A percentile compares a stretch with the other conserved stretches of the same genome.
phyloP scores from a whole-genome alignment of 2,113 vertebrate genomes.

The Sarotherodon lohbergeri region DNA sequence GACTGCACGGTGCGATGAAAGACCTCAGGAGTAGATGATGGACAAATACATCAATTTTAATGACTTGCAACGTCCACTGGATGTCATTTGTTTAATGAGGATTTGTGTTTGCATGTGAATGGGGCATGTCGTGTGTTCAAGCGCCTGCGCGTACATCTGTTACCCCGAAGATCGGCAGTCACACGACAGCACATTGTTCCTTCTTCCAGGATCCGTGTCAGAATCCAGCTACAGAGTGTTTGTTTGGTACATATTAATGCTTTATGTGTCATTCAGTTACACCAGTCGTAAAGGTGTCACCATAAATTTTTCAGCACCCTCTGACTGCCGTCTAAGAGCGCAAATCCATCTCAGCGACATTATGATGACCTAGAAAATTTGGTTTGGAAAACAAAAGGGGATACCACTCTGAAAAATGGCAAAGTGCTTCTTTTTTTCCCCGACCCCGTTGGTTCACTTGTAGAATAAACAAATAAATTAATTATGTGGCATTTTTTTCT shows the following conservation, averaged over 20 bases:
- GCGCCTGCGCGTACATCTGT: background rate
- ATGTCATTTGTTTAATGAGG: slow-evolving; percentile 21
- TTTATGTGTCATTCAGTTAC: slow-evolving; percentile 46
- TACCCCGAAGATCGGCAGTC: background rate
- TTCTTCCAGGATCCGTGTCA: slow-evolving; percentile 21
- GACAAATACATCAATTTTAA: background rate
- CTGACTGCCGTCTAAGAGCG: slow-evolving; percentile 1
- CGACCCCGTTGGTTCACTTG: background rate
- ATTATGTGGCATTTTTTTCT: slow-evolving; percentile 37
- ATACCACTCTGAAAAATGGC: slow-evolving; percentile 33
- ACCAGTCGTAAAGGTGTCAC: slow-evolving; percentile 41
- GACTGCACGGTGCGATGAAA: background rate
- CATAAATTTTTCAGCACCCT: slow-evolving; percentile 50
- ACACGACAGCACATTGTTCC: background rate
- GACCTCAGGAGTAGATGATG: background rate
- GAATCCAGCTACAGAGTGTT: slow-evolving; percentile 7
- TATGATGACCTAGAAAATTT: slow-evolving; percentile 46
- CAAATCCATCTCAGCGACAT: slow-evolving; percentile 14
- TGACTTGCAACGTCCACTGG: background rate
- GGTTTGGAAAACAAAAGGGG: slow-evolving; percentile 18
- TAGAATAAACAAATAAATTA: slow-evolving; percentile 61
- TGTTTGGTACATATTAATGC: slow-evolving; percentile 55
- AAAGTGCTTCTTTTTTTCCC: background rate
- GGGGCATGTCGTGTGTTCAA: background rate
- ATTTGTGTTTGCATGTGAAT: slow-evolving; percentile 1